phyloP scores from a whole-genome alignment of 2,888 invertebrate genomes.

The Augochlorella aurata region DNA sequence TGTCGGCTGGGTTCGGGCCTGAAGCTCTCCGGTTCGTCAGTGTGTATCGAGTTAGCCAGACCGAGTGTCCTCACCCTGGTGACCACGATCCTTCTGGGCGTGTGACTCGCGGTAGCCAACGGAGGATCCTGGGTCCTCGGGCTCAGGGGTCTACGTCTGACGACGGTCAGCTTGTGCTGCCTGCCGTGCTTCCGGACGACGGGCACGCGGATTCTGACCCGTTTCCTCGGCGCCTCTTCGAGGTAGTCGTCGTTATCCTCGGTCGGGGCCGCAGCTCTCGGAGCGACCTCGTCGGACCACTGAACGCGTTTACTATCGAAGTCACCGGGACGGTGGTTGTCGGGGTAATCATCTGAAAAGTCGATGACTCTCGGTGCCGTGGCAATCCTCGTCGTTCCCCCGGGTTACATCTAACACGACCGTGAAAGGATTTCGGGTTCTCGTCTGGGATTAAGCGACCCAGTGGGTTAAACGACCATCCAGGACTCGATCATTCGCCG shows the following conservation, averaged over 20 bases:
- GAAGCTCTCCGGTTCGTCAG: constrained; percentile 27
- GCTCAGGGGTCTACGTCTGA: constrained; percentile 75
- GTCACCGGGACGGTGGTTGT: constrained; percentile 42
- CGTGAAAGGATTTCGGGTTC: constrained; percentile 24
- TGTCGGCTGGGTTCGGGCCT: constrained; percentile 64
- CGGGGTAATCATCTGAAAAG: constrained; percentile 64
- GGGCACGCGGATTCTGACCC: constrained; percentile 80
- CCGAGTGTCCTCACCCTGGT: constrained; percentile 74
- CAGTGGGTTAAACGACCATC: constrained; percentile 48
- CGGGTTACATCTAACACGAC: constrained; percentile 29
- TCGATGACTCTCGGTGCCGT: constrained; percentile 51
- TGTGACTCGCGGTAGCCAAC: constrained; percentile 46
- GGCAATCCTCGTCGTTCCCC: constrained; percentile 16
- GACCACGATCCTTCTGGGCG: constrained; percentile 75
- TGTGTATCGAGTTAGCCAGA: constrained; percentile 47
- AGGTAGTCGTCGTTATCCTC: constrained; percentile 44
- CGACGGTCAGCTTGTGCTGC: constrained; percentile 78
- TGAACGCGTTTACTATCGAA: constrained; percentile 26
- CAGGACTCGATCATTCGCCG: constrained; percentile 32
- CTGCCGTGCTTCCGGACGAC: constrained; percentile 72
- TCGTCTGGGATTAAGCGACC: constrained; percentile 40
- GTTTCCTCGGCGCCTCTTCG: constrained; percentile 69
- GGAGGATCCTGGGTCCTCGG: constrained; percentile 62
- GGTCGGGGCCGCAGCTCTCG: constrained; percentile 8
- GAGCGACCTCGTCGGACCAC: constrained; percentile 31